Evolutionary conservation across 2,113 vertebrate species (phyloP).

Genomic region (Kryptolebias marmoratus): DNA sequence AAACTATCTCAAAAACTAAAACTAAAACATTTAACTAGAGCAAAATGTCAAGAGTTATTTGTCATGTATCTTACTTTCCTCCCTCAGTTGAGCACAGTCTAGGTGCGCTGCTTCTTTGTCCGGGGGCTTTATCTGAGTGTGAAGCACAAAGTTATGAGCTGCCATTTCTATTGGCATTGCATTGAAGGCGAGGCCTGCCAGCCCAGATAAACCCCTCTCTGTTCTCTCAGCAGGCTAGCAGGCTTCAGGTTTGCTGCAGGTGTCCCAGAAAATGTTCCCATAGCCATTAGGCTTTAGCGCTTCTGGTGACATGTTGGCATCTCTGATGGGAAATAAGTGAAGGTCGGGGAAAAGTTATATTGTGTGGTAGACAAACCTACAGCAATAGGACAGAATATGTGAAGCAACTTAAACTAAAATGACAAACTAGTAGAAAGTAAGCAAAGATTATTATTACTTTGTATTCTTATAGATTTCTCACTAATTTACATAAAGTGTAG

Average conservation of each 20-base stretch:
- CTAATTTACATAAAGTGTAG: too few species aligned
- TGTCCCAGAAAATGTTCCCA: slow-evolving; percentile 66
- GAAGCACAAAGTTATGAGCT: slow-evolving; percentile 49
- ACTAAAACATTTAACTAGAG: slow-evolving; percentile 52
- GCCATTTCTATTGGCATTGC: slow-evolving; percentile 71
- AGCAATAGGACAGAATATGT: not conserved
- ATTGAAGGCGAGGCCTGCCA: slow-evolving; percentile 75
- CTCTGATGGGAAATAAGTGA: slow-evolving; percentile 50
- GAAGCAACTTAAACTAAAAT: slow-evolving; percentile 1
- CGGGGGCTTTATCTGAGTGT: slow-evolving; percentile 68
- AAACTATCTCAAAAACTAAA: slow-evolving; percentile 22
- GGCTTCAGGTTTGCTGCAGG: slow-evolving; percentile 71
- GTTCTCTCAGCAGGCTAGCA: slow-evolving; percentile 63
- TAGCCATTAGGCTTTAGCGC: slow-evolving; percentile 58
- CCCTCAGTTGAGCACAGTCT: slow-evolving; percentile 43
- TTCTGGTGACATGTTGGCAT: slow-evolving; percentile 56
- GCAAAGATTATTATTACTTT: not conserved
- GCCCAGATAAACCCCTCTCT: slow-evolving; percentile 79
- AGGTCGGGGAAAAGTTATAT: slow-evolving; percentile 38
- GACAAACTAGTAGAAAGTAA: not conserved
- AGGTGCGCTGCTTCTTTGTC: slow-evolving; percentile 60
- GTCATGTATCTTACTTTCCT: slow-evolving; percentile 30
- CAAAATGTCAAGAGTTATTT: slow-evolving; percentile 58
- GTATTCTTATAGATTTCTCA: not conserved
- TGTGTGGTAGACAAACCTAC: slow-evolving; percentile 25